Evolutionary conservation across 2,113 vertebrate genomes (phyloP), one percentile per base, ranked within the genome.

Genomic region (Lagopus muta): DNA sequence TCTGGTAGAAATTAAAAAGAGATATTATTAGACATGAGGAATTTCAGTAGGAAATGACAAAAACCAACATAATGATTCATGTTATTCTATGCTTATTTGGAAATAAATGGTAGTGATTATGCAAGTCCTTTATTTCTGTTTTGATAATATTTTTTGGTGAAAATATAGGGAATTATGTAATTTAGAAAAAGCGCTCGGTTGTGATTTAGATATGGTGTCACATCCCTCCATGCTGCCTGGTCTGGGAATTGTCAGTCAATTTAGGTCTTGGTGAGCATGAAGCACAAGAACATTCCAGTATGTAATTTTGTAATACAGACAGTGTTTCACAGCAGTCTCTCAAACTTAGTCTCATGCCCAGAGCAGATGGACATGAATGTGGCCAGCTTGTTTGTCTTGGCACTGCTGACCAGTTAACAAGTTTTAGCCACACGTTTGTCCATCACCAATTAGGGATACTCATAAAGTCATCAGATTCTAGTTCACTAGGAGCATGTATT

Each of bases 331-430:
- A 79, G 45, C 36, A 72, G n/a, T 24, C 20, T 45, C 18, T 81
- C 0, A 0, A 38, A 47, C 42, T 67, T 77, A 43, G 42, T 0
- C 0, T 45, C 58, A 34, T 45, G 5, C 9, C 28, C 30, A 70
- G 36, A 80, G 71, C 58, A 92, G 55, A n/a, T 3, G 0, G 58
- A 22, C 30, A 48, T 8, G 8, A 70, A 42, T 32, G 18, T 0
- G 47, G 7, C 19, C 67, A 70, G n/a, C 45, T 78, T 36, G 38
- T 40, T 30, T 83, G 25, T 34, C 34, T 62, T 48, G 52, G n/a
- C 13, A 13, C 60, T 75, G 22, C 30, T 1, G 2, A 20, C 6
- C 1, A 2, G 6, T 73, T 73, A 58, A 11, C 25, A 79, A 66
- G n/a, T 70, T 82, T 70, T 50, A 76, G 38, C 19, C 17, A 42